These are phyloP conservation scores for Sturmia bella DNA, from an alignment of 2,888 invertebrate genomes.

Conservation along the genomic window DNA sequence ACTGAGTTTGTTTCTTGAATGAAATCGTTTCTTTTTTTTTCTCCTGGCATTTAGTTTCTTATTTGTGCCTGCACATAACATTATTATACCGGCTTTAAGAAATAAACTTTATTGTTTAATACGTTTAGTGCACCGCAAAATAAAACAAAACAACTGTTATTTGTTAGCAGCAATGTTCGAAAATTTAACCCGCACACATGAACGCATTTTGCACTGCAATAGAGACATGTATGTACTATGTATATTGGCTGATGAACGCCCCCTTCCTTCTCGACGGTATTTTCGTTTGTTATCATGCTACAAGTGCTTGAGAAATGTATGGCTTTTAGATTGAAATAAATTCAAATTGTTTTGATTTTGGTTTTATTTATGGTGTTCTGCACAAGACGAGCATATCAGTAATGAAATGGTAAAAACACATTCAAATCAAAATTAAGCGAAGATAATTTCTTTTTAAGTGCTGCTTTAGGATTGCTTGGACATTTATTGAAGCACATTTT, in stretches of 20 bases:
- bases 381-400: neutral
- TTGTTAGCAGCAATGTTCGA: constrained; percentile 10
- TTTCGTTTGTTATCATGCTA: constrained; percentile 6
- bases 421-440: neutral
- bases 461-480: too few relatives aligned
- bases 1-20: constrained; percentile 47
- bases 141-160: neutral
- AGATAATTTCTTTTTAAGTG: too few relatives aligned
- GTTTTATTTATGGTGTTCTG: neutral
- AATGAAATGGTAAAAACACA: neutral
- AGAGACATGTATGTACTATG: neutral
- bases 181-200: constrained; percentile 45
- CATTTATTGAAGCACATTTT: too few relatives aligned
- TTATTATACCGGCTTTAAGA: constrained; percentile 44
- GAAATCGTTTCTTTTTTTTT: constrained; percentile 8
- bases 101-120: constrained; percentile 37
- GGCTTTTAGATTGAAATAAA: neutral
- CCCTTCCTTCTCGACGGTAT: constrained; percentile 5
- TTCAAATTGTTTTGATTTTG: neutral
- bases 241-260: neutral
- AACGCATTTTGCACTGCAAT: constrained; percentile 14
- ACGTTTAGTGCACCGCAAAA: constrained; percentile 32
- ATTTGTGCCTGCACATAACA: neutral
- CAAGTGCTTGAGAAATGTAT: neutral
- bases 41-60: constrained; percentile 19